Percentiles rank a stretch among this genome's conserved stretches.
Conservation (phyloP, 1,140 invertebrate genomes). For the Drosophila funebris region DNA sequence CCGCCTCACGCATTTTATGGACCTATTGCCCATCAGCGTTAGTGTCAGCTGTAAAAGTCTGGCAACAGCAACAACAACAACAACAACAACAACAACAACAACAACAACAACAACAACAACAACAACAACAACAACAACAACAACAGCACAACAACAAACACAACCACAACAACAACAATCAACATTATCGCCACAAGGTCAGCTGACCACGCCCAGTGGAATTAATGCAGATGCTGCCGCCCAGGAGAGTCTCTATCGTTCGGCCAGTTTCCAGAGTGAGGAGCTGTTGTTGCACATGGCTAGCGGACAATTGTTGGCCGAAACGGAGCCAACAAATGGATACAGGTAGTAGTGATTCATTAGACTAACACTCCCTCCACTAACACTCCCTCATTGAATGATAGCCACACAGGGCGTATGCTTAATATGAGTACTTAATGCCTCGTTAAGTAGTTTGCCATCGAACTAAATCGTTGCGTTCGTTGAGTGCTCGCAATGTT, state of each 20-base stretch:
- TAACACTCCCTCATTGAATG: background rate
- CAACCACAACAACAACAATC: slow-evolving; percentile 2
- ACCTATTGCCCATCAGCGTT: slow-evolving; percentile 40
- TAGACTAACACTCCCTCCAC: background rate
- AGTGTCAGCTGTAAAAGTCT: slow-evolving; percentile 33
- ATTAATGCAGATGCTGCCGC: slow-evolving; percentile 18
- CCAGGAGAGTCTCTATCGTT: slow-evolving; percentile 30
- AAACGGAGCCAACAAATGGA: slow-evolving; percentile 23
- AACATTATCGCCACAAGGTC: background rate
- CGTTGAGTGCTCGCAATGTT: background rate
- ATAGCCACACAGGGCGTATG: slow-evolving; percentile 10
- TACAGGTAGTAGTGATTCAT: slow-evolving; percentile 51
- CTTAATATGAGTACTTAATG: slow-evolving; percentile 33
- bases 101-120: background rate
- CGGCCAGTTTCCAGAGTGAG: slow-evolving; percentile 59
- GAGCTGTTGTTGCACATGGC: slow-evolving; percentile 57
- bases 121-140: background rate
- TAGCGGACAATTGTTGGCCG: slow-evolving; percentile 45
- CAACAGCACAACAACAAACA: slow-evolving; percentile 9
- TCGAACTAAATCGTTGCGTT: background rate
- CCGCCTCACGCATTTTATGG: slow-evolving; percentile 49
- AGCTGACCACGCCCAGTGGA: slow-evolving; percentile 5
- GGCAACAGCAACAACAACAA: slow-evolving; percentile 10
- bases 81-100: slow-evolving; percentile 10
- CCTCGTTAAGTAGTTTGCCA: slow-evolving; percentile 4